Evolutionary conservation across 2,797 vertebrate genomes (phyloP), one percentile per base, ranked within the genome.

Genomic region (Miichthys miiuy): DNA sequence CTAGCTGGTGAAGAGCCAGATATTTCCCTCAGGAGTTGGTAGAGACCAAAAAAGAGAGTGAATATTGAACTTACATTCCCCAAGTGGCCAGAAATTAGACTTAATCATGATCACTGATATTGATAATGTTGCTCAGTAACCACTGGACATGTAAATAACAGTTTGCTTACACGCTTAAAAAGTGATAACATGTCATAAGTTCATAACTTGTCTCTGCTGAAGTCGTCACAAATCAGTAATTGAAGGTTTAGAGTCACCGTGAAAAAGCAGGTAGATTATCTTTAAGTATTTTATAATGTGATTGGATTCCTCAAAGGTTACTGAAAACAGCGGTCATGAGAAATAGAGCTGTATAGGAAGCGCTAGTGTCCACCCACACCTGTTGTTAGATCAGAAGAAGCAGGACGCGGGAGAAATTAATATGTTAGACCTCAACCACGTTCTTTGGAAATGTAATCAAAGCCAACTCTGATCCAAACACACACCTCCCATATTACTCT

Each of bases 361-460:
- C 34, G 8, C 2, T 8, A 8, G 34, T 38, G 34, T 1, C 51
- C 61, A 21, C 25, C 27, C 9, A 65, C 34, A 30, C 18, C 38
- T 68, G 56, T 30, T 9, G 25, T 21, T 41, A 62, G 44, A 48
- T 11, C 18, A 25, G 10, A 9, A 44, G 17, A 20, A 62, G 21
- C 20, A 21, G 18, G n/a, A 51, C 6, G 25, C 41, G 34, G 34
- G 55, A 38, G 20, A 54, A 62, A 67, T 70, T 5, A 62, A 50
- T 38, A 58, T 51, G 54, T 42, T 58, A 34, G 34, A 44, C 12
- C 23, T 74, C 61, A 74, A 27, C 8, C 46, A 1, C 25, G 77
- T 34, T 51, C 21, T 66, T 62, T 57, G 44, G 60, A 67, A 72
- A 46, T 34, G 10, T 54, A 38, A 54, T 30, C 27, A 57, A 57